These are phyloP conservation scores for Aphrocallistes beatrix DNA, from an alignment of 37 sponge, comb jelly and placozoan species.

Conservation along the genomic window DNA sequence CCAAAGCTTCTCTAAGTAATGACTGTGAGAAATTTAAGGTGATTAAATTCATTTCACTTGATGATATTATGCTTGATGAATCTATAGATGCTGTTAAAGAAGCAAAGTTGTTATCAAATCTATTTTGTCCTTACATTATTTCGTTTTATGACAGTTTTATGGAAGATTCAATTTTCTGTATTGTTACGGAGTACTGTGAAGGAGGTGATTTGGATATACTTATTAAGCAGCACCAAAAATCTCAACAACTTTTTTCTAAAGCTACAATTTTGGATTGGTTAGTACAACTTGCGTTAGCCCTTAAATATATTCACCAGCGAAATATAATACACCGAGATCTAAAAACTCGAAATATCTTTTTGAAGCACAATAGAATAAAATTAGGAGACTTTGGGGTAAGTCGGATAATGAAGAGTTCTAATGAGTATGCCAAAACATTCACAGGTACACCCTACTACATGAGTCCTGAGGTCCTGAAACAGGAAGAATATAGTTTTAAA, in stretches of 20 bases:
- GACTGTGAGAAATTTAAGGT: neutral
- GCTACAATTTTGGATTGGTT: conserved; percentile 83
- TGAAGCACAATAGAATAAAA: conserved; percentile 72
- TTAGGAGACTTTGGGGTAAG: conserved; percentile 97
- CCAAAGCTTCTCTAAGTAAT: neutral
- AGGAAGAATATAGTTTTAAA: conserved; percentile 86
- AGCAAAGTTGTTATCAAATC: conserved; percentile 34
- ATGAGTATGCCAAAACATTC: conserved; percentile 90
- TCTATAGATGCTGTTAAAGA: neutral
- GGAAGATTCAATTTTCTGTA: conserved; percentile 75
- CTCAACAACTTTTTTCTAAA: conserved; percentile 40
- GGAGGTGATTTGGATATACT: conserved; percentile 82
- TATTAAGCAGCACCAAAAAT: conserved; percentile 48
- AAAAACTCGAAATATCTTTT: conserved; percentile 89
- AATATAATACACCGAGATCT: conserved; percentile 85
- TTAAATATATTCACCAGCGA: conserved; percentile 84
- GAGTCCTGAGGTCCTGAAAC: conserved; percentile 96
- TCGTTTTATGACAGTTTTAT: conserved; percentile 89
- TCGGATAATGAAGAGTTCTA: conserved; percentile 70
- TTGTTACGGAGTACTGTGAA: conserved; percentile 97
- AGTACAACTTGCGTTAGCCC: conserved; percentile 82
- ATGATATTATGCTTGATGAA: conserved; percentile 4
- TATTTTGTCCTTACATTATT: conserved; percentile 87
- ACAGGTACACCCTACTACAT: conserved; percentile 98
- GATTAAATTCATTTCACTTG: neutral